Percentiles rank a stretch among this genome's conserved stretches.
Conservation (phyloP, 2,888 invertebrate genomes). For the Thymelicus sylvestris region DNA sequence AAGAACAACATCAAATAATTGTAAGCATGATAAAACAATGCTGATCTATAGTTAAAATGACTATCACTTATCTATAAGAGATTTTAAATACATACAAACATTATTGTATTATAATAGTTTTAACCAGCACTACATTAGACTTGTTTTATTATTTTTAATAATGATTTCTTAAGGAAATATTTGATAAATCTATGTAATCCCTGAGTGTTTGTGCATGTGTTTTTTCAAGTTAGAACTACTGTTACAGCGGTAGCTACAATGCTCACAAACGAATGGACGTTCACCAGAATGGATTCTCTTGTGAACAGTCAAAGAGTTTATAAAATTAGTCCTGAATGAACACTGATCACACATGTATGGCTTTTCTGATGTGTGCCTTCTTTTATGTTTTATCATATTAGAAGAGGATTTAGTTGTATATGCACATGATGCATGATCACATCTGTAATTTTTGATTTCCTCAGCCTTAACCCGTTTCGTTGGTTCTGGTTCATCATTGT, state of each 20-base stretch:
- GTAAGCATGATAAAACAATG: too few relatives aligned
- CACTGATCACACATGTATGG: slow-evolving; percentile 78
- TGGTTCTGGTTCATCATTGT: slow-evolving; percentile 69
- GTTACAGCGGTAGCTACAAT: slow-evolving; percentile 74
- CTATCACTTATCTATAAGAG: too few relatives aligned
- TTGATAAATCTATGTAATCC: slow-evolving; percentile 35
- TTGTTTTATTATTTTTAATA: too few relatives aligned
- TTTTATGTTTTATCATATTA: slow-evolving; percentile 76
- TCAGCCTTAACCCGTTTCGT: slow-evolving; percentile 65
- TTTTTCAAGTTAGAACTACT: slow-evolving; percentile 81
- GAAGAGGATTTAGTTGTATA: slow-evolving; percentile 81
- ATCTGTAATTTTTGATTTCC: slow-evolving; percentile 57
- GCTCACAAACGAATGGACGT: slow-evolving; percentile 68
- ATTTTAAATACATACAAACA: too few relatives aligned
- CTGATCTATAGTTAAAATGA: too few relatives aligned
- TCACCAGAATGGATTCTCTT: slow-evolving; percentile 72
- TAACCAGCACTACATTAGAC: too few relatives aligned
- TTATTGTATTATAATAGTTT: too few relatives aligned
- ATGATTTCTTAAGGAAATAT: neutral
- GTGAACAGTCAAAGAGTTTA: slow-evolving; percentile 75
- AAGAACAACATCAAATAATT: too few relatives aligned
- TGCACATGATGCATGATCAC: slow-evolving; percentile 79
- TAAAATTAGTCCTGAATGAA: slow-evolving; percentile 75
- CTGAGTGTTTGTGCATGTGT: slow-evolving; percentile 65
- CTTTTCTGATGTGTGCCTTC: slow-evolving; percentile 73